phyloP scores from a whole-genome alignment of 2,113 vertebrate species.

The Egretta garzetta region DNA sequence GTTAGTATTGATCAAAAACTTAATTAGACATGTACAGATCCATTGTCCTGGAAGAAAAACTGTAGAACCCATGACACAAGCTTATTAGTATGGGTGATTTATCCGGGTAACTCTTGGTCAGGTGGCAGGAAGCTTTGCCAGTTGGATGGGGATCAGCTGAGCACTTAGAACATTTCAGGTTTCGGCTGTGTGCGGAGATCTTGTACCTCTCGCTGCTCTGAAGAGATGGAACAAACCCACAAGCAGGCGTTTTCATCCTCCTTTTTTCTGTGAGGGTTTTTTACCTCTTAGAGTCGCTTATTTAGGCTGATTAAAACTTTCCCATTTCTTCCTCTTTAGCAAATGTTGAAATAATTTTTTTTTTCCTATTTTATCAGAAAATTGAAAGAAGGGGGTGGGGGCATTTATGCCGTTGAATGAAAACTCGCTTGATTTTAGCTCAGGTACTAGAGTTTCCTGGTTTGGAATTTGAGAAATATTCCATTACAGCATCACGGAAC shows the following conservation, averaged over 20 bases:
- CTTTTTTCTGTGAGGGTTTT: background rate
- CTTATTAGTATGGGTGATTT: background rate
- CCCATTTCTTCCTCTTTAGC: background rate
- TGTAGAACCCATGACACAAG: fast-evolving
- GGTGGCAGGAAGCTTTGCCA: background rate
- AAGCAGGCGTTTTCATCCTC: background rate
- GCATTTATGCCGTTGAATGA: background rate
- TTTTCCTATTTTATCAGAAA: background rate
- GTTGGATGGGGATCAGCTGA: background rate
- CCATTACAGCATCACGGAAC: background rate
- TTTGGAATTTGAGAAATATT: background rate
- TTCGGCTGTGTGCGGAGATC: too few relatives aligned
- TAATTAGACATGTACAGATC: background rate
- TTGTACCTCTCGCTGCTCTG: background rate
- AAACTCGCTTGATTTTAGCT: background rate
- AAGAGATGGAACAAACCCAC: background rate
- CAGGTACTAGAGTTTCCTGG: background rate
- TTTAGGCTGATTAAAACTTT: background rate
- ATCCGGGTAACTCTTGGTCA: background rate
- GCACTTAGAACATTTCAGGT: background rate
- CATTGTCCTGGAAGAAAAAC: background rate
- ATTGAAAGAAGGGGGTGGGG: too few relatives aligned
- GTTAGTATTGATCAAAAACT: background rate
- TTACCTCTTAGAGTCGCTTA: background rate
- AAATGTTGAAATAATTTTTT: background rate